These are phyloP conservation scores for Salvelinus alpinus DNA, from an alignment of 2,113 vertebrate genomes.

Conservation along the genomic window DNA sequence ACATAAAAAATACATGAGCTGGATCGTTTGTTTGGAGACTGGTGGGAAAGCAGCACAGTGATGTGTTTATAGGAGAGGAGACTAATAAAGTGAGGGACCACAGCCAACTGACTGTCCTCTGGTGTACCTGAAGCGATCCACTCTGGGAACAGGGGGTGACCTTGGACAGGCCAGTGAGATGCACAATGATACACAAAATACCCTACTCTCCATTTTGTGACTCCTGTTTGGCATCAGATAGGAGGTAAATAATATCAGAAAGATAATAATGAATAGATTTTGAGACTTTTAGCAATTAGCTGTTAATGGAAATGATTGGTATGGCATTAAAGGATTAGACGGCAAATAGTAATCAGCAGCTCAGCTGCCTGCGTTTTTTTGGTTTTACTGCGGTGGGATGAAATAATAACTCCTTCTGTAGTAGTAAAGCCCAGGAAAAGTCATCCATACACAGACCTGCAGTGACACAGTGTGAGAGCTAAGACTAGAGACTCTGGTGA, in stretches of 20 bases:
- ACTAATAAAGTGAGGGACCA: conserved; percentile 60
- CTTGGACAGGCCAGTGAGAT: conserved; percentile 67
- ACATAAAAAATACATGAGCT: conserved; percentile 76
- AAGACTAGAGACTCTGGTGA: background rate
- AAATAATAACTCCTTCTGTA: too few species aligned
- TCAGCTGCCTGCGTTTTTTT: too few species aligned
- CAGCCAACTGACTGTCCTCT: conserved; percentile 70
- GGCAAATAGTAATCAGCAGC: too few species aligned
- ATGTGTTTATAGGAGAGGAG: conserved; percentile 59
- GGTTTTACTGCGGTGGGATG: too few species aligned
- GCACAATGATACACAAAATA: conserved; percentile 67
- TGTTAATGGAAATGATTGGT: too few species aligned
- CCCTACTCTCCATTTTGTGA: conserved; percentile 9
- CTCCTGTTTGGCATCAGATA: background rate
- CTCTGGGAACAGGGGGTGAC: conserved; percentile 63
- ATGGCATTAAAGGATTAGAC: too few species aligned
- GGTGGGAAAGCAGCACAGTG: conserved; percentile 40
- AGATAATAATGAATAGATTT: background rate
- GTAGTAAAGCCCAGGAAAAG: too few species aligned
- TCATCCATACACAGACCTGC: too few species aligned
- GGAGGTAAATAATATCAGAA: conserved; percentile 6
- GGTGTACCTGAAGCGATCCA: conserved; percentile 66
- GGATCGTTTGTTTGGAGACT: conserved; percentile 52
- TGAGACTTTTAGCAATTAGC: too few species aligned
- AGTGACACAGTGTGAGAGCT: too few species aligned